Evolutionary conservation across 2,888 invertebrate species (phyloP), one percentile per base, ranked within the genome.

Genomic region (Drosophila quinaria): DNA sequence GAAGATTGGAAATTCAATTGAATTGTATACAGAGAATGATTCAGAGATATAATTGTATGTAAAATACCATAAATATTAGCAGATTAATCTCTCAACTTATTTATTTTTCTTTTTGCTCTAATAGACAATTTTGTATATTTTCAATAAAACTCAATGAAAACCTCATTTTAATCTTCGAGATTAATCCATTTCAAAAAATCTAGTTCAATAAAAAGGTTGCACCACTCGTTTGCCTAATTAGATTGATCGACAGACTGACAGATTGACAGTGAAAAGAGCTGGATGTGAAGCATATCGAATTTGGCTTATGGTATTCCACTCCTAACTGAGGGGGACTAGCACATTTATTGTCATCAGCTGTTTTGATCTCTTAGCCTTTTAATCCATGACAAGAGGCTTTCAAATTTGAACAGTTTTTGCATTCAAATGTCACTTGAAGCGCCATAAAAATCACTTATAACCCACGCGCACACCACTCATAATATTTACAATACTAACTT

Each of bases 371-470:
- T 56, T 56, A 75, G 70, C 74, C 70, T 75, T 69, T 74, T 33
- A 62, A 44, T 41, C 33, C 50, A 49, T 56, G 58, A 42, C 75
- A 69, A 60, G 63, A 69, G 75, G 37, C 63, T 74, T 70, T 75
- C 55, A 59, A 65, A 52, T 75, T 63, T 56, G 25, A 64, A 41
- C 13, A 42, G 41, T 35, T 44, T 46, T 46, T 39, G 63, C 63
- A 73, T 68, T 68, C 68, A 65, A 78, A 59, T 78, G 74, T 59
- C 78, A 69, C 69, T 78, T 78, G 78, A 64, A 78, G 78, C 68
- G 73, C 54, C 68, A 70, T 50, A 62, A 65, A 78, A 69, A 73
- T 76, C 69, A 73, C 78, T 76, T 78, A 52, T 22, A 62, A 47
- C 76, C 78, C 78, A 76, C 76, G 69, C 76, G 58, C 60, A 49